Evolutionary conservation across 2,797 vertebrate species (phyloP), one percentile per base, ranked within the genome.

Genomic region (Danio aesculapii): DNA sequence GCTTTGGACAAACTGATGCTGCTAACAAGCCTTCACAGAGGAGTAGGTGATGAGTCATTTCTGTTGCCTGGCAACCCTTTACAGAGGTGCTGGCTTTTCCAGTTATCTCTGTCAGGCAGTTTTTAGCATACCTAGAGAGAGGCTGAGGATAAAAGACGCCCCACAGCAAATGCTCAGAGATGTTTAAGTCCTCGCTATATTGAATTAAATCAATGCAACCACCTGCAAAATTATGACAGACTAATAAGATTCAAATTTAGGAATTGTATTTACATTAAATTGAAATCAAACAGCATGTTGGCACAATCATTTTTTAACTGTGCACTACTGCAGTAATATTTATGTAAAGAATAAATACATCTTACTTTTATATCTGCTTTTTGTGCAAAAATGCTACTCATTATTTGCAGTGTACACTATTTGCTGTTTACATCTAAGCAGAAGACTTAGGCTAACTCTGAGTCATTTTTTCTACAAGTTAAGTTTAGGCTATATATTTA

Each of bases 21-120:
- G 17, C 61, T 78, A 62, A 87, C 49, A 71, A 59, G 49, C 75
- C 46, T 76, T 69, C 66, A 80, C 67, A 79, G 70, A 61, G 14
- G 69, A 87, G 57, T 46, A 86, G 70, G 71, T 75, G 61, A 84
- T 79, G 67, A 81, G 83, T 84, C 75, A 81, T 82, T 84, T 55
- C 41, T 50, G 79, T 83, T 81, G 82, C 64, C 75, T 73, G 57
- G 86, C 80, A 87, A 84, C 84, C 49, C 47, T 57, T n/a, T 59
- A 75, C 62, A 75, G 81, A 80, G 73, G 69, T 53, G n/a, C 77
- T 71, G 57, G 73, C 61, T 81, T 66, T 81, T 73, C 50, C 68
- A 69, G 64, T 85, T 74, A 77, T 83, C 68, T 72, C 66, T 58
- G 73, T 85, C 74, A 39, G 44, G 50, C 6, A 7, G 61, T 53